phyloP scores from a whole-genome alignment of 2,797 vertebrate species.

The Cirrhinus mrigala region DNA sequence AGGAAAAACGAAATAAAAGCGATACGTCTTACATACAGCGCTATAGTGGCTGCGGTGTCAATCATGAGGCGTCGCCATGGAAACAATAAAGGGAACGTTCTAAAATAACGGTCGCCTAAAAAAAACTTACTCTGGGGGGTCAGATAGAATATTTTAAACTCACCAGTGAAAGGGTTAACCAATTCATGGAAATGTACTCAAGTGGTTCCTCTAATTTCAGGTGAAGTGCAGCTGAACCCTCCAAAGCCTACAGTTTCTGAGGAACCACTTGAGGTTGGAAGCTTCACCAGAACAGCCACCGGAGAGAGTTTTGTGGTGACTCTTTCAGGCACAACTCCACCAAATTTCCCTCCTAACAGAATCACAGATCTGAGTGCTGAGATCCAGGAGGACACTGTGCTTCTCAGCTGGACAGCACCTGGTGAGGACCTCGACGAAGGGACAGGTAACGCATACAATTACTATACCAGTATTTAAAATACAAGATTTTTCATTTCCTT shows the following conservation, averaged over 20 bases:
- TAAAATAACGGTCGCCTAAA: too few species aligned
- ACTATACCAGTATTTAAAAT: neutral
- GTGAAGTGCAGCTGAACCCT: constrained; percentile 72
- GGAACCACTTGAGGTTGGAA: constrained; percentile 49
- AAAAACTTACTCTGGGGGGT: too few species aligned
- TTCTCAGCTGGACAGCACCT: constrained; percentile 74
- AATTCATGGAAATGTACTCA: too few species aligned
- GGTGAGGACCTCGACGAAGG: constrained; percentile 73
- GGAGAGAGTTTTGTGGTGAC: constrained; percentile 67
- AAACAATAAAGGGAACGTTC: too few species aligned
- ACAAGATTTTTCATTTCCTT: neutral
- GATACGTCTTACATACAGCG: too few species aligned
- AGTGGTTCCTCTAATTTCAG: constrained; percentile 43
- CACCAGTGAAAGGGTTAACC: too few species aligned
- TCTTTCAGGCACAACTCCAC: neutral
- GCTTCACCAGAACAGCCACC: constrained; percentile 66
- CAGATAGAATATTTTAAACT: too few species aligned
- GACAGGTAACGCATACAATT: constrained; percentile 62
- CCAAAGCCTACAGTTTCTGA: constrained; percentile 55
- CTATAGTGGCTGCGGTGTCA: too few species aligned
- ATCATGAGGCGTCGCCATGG: too few species aligned
- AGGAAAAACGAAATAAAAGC: too few species aligned
- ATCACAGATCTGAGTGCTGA: constrained; percentile 71
- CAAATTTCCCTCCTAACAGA: constrained; percentile 58
- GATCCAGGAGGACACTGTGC: constrained; percentile 60